Percentiles rank a stretch among this genome's conserved stretches.
Evolutionary conservation across 2,113 vertebrate genomes (phyloP).

Genomic region (Elephantulus edwardii): DNA sequence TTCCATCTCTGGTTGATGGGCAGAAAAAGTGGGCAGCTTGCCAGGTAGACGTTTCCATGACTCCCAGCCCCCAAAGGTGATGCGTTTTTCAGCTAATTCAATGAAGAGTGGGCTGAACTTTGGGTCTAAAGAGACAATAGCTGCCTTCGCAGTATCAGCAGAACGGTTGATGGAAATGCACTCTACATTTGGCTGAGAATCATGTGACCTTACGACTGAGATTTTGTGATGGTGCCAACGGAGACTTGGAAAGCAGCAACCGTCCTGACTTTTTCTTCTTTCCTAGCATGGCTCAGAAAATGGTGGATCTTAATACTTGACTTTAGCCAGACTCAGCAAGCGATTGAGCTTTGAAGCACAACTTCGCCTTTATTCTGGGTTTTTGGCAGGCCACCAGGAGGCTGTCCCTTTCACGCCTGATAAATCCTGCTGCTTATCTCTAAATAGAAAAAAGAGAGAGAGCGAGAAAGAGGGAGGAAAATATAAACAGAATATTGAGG

Average conservation of each 20-base stretch:
- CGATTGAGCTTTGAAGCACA: constrained; percentile 88
- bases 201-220: constrained; percentile 92
- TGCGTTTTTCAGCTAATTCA: constrained; percentile 92
- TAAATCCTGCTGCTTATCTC: constrained; percentile 87
- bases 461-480: constrained; percentile 74
- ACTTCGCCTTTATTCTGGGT: constrained; percentile 87
- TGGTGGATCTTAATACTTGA: constrained; percentile 91
- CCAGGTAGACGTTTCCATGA: constrained; percentile 98
- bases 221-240: constrained; percentile 92
- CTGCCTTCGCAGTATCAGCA: constrained; percentile 96
- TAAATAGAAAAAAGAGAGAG: constrained; percentile 76
- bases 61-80: constrained; percentile 94
- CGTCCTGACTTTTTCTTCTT: constrained; percentile 85
- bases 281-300: constrained; percentile 91
- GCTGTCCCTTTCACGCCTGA: constrained; percentile 88
- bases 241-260: constrained; percentile 88
- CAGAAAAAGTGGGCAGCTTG: constrained; percentile 92
- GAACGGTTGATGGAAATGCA: constrained; percentile 93
- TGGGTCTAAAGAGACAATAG: constrained; percentile 97
- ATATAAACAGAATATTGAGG: constrained; percentile 81
- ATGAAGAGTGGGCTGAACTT: constrained; percentile 91
- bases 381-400: constrained; percentile 89
- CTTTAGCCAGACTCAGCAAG: constrained; percentile 89
- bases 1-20: constrained; percentile 89
- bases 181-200: constrained; percentile 91